These are phyloP conservation scores for Troilus luridus DNA, from an alignment of 2,888 invertebrate species.

Conservation along the genomic window DNA sequence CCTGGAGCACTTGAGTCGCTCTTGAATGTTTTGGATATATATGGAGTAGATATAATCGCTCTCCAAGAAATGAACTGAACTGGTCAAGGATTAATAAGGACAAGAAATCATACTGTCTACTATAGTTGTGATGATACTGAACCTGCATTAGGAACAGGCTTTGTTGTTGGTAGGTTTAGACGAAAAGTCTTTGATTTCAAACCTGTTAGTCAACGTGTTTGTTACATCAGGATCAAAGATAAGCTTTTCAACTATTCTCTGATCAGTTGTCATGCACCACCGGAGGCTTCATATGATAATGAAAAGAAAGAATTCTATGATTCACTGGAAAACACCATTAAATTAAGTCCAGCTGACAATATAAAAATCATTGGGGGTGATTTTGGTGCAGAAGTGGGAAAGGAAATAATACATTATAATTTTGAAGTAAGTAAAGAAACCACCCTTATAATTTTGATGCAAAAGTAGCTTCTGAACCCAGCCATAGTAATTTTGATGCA, in stretches of 20 bases:
- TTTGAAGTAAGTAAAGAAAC: too few species aligned
- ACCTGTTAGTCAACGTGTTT: not conserved
- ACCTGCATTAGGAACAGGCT: constrained; percentile 15
- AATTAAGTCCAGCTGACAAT: not conserved
- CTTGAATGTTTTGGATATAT: constrained; percentile 27
- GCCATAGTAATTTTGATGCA: too few species aligned
- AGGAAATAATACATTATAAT: too few species aligned
- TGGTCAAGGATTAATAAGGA: constrained; percentile 17
- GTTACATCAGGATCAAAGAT: constrained; percentile 42
- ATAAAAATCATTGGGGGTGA: not conserved
- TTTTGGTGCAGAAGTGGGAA: not conserved
- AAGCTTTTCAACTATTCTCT: not conserved
- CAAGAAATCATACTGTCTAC: not conserved
- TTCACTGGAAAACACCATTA: not conserved
- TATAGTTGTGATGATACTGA: constrained; percentile 49
- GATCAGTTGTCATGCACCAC: not conserved
- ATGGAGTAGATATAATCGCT: constrained; percentile 21
- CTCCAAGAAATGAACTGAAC: constrained; percentile 54
- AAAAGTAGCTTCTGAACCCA: too few species aligned
- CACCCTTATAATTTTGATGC: too few species aligned
- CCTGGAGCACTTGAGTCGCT: constrained; percentile 52
- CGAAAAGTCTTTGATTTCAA: constrained; percentile 1
- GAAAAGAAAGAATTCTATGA: constrained; percentile 21
- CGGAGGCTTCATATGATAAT: constrained; percentile 16
- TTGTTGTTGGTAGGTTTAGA: not conserved